Evolutionary conservation across 1,140 invertebrate genomes (phyloP), one percentile per base, ranked within the genome.

Genomic region (Aphis gossypii): DNA sequence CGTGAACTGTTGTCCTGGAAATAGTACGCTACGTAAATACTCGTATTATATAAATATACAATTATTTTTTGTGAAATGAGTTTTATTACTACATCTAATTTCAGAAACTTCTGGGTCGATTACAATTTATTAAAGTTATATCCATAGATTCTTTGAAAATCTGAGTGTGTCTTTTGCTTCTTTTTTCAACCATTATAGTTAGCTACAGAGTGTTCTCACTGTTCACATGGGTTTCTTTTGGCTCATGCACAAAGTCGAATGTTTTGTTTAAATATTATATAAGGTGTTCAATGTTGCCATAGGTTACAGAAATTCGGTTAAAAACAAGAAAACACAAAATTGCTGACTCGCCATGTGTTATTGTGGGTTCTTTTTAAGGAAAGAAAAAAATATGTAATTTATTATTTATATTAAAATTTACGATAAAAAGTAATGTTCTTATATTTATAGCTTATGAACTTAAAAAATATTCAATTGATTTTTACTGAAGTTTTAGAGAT

Each of bases 1-100:
- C 46, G 41, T 92, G 51, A 92, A 46, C 30, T 18, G 54, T 91
- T 89, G 88, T 89, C 35, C 88, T 56, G 35, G 35, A 89, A 89
- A 56, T 54, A 8, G 48, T 38, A 30, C 23, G 38, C 3, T 76
- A 76, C 30, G 60, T n/a, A 68, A 14, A 68, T 14, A n/a, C n/a
- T n/a, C n/a, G n/a, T n/a, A n/a, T 18, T 76, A n/a, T n/a, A 76
- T n/a, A 68, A 51, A 51, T 20, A 51, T 51, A 1, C 14, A 51
- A 20, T 0, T 51, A 51, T 51, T 11, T 51, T 18, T n/a, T 76
- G n/a, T 76, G 30, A n/a, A 76, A 76, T 76, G 11, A n/a, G 60
- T n/a, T 76, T 68, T 68, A 30, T 60, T 30, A 30, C 0, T 18
- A 68, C n/a, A 51, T 51, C 0, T 68, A 14, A 68, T 68, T 9